Conservation (phyloP, 2,888 invertebrate genomes). For the Icerya purchasi region DNA sequence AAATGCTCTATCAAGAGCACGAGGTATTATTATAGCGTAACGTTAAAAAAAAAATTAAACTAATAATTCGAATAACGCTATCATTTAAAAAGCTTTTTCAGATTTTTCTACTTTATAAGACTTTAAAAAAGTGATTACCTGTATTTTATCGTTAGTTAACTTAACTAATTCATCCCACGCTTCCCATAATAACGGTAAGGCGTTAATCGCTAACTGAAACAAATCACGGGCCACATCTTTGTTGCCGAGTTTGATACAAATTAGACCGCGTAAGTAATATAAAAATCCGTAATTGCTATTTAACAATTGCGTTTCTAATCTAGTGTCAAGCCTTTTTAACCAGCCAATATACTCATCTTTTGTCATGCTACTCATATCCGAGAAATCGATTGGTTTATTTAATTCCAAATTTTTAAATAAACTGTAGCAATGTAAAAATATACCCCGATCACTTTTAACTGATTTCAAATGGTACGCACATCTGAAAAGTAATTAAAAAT, state of each 20-base stretch:
- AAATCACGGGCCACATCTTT: conserved; percentile 53
- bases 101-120: too few relatives aligned
- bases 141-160: conserved; percentile 60
- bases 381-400: conserved; percentile 12
- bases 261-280: conserved; percentile 72
- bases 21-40: too few relatives aligned
- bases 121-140: too few relatives aligned
- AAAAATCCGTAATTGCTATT: conserved; percentile 65
- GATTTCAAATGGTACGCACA: background rate
- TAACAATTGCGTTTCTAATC: conserved; percentile 3
- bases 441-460: background rate
- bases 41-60: too few relatives aligned
- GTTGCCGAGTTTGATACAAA: conserved; percentile 67
- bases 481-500: too few relatives aligned
- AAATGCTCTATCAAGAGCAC: too few relatives aligned
- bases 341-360: conserved; percentile 7
- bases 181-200: conserved; percentile 76
- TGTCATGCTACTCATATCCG: conserved; percentile 9
- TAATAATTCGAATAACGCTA: too few relatives aligned
- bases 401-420: conserved; percentile 6
- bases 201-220: conserved; percentile 53
- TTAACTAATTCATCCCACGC: conserved; percentile 87
- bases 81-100: too few relatives aligned
- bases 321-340: conserved; percentile 7
- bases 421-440: background rate